Percentiles rank a stretch among this genome's conserved stretches.
phyloP scores from a whole-genome alignment of 2,888 invertebrate species.

The Apamea epomidion region DNA sequence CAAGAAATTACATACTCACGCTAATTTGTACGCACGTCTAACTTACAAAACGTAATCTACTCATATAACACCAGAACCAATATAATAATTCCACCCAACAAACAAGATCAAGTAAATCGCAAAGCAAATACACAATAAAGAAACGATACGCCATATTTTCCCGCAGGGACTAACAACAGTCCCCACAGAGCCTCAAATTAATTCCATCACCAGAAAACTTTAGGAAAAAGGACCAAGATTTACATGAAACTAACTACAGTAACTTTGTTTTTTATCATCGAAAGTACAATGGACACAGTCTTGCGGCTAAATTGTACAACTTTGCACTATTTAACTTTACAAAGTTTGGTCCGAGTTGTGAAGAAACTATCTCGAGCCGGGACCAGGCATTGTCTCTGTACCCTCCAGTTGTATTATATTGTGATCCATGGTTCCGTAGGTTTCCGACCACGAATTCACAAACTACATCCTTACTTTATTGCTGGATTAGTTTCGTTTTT shows the following conservation, averaged over 20 bases:
- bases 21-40: background rate
- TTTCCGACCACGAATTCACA: slow-evolving; percentile 62
- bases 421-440: slow-evolving; percentile 60
- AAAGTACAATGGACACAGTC: slow-evolving; percentile 75
- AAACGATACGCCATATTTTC: slow-evolving; percentile 52
- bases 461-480: slow-evolving; percentile 68
- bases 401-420: slow-evolving; percentile 70
- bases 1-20: background rate
- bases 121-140: slow-evolving; percentile 46
- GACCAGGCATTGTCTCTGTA: slow-evolving; percentile 75
- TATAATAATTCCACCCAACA: slow-evolving; percentile 23
- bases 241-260: slow-evolving; percentile 70
- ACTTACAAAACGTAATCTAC: slow-evolving; percentile 11
- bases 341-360: slow-evolving; percentile 74
- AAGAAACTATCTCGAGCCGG: slow-evolving; percentile 74
- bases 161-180: slow-evolving; percentile 17
- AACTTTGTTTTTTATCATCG: slow-evolving; percentile 74
- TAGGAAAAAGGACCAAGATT: slow-evolving; percentile 68
- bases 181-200: slow-evolving; percentile 50
- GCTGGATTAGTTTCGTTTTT: slow-evolving; percentile 60
- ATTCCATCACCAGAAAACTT: slow-evolving; percentile 62
- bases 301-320: slow-evolving; percentile 83
- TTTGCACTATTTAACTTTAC: slow-evolving; percentile 84
- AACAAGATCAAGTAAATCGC: slow-evolving; percentile 42
- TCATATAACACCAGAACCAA: slow-evolving; percentile 13